phyloP scores from a whole-genome alignment of 30 jellyfish, hydroid and myxozoan species.

The Aurelia coerulea region DNA sequence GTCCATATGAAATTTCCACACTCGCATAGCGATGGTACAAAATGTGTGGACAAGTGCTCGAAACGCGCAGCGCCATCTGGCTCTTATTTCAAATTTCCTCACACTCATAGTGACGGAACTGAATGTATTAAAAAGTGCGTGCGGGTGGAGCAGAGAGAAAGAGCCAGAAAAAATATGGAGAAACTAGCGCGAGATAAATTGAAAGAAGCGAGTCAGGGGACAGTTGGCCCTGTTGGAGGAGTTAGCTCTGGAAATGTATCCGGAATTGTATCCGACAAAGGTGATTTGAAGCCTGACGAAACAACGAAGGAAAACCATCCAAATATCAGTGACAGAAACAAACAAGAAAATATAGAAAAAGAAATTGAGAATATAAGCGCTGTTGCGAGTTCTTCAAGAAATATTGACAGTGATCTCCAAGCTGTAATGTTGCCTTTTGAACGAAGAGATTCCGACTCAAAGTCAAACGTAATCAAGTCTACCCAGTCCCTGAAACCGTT shows the following conservation, averaged over 20 bases:
- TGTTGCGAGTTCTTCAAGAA: not conserved
- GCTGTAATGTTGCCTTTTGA: not conserved
- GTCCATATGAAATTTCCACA: slow-evolving; percentile 8
- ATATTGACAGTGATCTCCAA: not conserved
- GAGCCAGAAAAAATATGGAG: not conserved
- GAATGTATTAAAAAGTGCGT: slow-evolving; percentile 61
- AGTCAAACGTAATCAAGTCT: not conserved
- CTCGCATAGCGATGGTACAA: slow-evolving; percentile 17
- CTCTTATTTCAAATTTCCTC: slow-evolving; percentile 77
- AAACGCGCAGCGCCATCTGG: slow-evolving; percentile 43
- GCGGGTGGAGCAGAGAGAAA: slow-evolving; percentile 65
- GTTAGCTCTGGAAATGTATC: not conserved
- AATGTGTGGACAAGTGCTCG: not conserved
- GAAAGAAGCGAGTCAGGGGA: not conserved
- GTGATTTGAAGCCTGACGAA: not conserved
- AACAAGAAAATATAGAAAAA: not conserved
- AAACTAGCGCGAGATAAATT: not conserved
- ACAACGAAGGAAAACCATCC: not conserved
- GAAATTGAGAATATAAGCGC: too few species aligned
- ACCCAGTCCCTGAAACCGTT: not conserved
- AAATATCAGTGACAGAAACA: not conserved
- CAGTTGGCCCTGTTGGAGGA: not conserved
- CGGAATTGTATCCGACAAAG: not conserved
- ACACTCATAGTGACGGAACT: slow-evolving; percentile 82
- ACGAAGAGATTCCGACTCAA: not conserved